Conservation (phyloP, 1,140 invertebrate genomes). For the Lasaia peninsularis region DNA sequence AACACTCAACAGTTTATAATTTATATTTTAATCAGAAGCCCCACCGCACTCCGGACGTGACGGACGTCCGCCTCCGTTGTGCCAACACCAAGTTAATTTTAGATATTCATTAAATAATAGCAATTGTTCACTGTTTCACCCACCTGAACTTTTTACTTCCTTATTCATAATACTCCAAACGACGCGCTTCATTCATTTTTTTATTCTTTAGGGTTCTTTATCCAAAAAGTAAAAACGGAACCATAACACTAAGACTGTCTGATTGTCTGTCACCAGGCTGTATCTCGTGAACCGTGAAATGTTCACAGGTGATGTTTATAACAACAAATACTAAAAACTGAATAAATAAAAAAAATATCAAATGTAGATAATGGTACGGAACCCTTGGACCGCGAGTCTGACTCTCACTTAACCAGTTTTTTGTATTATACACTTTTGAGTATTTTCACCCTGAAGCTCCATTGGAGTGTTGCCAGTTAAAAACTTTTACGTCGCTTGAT, state of each 20-base stretch:
- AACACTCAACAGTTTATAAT: slow-evolving; percentile 30
- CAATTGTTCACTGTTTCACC: slow-evolving; percentile 14
- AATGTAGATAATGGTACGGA: too few species aligned
- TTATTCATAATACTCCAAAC: background rate
- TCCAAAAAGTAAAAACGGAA: too few species aligned
- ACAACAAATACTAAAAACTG: too few species aligned
- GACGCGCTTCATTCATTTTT: background rate
- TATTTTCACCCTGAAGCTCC: background rate
- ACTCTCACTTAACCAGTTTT: too few species aligned
- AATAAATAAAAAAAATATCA: too few species aligned
- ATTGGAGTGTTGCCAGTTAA: background rate
- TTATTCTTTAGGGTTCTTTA: too few species aligned
- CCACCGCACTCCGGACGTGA: slow-evolving; percentile 36
- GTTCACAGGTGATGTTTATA: too few species aligned
- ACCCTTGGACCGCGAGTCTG: too few species aligned
- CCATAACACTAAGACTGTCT: too few species aligned
- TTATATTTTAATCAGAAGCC: slow-evolving; percentile 47
- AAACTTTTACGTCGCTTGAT: background rate
- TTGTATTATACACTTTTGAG: background rate
- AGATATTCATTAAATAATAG: slow-evolving; percentile 26
- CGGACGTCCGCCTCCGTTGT: slow-evolving; percentile 35
- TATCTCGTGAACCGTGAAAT: too few species aligned
- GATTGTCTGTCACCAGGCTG: too few species aligned
- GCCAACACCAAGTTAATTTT: slow-evolving; percentile 28
- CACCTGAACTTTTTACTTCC: slow-evolving; percentile 9